These are phyloP conservation scores for Elmis aenea DNA, from an alignment of 2,888 invertebrate genomes.

Conservation along the genomic window DNA sequence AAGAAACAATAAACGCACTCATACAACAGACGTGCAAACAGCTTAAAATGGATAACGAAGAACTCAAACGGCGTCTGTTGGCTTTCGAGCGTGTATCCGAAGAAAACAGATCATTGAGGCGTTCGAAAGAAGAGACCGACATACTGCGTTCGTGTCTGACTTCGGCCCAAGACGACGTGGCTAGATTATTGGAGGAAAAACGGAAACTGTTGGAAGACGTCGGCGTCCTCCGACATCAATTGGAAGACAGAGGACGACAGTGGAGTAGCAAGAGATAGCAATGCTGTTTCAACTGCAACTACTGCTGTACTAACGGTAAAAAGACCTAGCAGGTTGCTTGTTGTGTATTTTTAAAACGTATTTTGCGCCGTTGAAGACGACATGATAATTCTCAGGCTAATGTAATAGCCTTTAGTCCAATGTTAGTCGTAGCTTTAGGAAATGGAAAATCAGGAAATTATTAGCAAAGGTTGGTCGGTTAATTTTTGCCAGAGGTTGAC, in stretches of 20 bases:
- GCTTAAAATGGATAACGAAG: conserved; percentile 59
- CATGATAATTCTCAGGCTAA: no score
- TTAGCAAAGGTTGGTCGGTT: no score
- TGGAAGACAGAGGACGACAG: conserved; percentile 36
- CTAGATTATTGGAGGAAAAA: conserved; percentile 67
- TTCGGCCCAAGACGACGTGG: conserved; percentile 72
- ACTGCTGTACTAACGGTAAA: conserved; percentile 51
- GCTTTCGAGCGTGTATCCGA: conserved; percentile 57
- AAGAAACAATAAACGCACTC: conserved; percentile 35
- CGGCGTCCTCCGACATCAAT: conserved; percentile 58
- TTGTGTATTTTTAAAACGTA: no score
- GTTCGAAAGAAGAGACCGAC: conserved; percentile 56
- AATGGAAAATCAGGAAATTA: no score
- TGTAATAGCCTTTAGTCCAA: no score
- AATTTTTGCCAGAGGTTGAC: no score
- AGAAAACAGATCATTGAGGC: conserved; percentile 52
- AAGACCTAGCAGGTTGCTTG: conserved; percentile 26
- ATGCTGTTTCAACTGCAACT: conserved; percentile 65
- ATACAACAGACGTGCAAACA: conserved; percentile 48
- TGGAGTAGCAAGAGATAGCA: conserved; percentile 64
- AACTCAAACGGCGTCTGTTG: conserved; percentile 55
- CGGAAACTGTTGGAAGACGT: conserved; percentile 66
- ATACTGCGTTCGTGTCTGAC: conserved; percentile 56
- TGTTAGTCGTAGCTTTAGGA: no score
- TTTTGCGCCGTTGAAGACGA: no score